phyloP scores from a whole-genome alignment of 2,113 vertebrate species.

The Proteles cristata region DNA sequence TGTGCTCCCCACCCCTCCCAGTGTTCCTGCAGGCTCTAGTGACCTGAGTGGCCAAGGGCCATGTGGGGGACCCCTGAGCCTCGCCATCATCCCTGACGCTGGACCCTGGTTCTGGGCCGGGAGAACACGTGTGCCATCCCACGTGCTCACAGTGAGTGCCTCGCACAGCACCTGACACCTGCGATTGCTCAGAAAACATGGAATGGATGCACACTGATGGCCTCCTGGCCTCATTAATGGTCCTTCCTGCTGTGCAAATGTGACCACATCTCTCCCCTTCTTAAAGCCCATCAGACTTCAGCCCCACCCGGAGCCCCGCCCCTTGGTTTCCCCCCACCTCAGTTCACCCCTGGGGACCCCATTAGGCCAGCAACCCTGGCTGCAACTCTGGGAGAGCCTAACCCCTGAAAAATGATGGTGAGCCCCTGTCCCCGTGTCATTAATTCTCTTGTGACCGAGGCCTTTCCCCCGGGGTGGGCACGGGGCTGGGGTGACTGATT shows the following conservation, averaged over 20 bases:
- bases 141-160: accelerated
- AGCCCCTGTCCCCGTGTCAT: conserved; percentile 20
- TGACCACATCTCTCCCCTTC: background rate
- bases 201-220: accelerated
- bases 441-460: conserved; percentile 68
- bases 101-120: background rate
- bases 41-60: background rate
- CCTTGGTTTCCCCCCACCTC: background rate
- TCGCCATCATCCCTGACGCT: accelerated
- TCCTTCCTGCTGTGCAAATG: background rate
- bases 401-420: conserved; percentile 45
- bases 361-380: background rate
- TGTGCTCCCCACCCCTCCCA: background rate
- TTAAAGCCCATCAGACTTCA: background rate
- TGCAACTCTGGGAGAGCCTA: background rate
- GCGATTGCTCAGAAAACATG: accelerated
- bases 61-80: accelerated
- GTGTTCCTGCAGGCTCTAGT: background rate
- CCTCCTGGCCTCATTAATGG: background rate
- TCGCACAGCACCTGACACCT: accelerated
- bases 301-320: background rate
- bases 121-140: accelerated
- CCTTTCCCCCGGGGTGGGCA: conserved; percentile 46
- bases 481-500: conserved; percentile 56
- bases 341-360: background rate